A percentile compares a stretch with the other conserved stretches of the same genome.
phyloP scores from a whole-genome alignment of 2,113 vertebrate species.

The Mustela lutreola region DNA sequence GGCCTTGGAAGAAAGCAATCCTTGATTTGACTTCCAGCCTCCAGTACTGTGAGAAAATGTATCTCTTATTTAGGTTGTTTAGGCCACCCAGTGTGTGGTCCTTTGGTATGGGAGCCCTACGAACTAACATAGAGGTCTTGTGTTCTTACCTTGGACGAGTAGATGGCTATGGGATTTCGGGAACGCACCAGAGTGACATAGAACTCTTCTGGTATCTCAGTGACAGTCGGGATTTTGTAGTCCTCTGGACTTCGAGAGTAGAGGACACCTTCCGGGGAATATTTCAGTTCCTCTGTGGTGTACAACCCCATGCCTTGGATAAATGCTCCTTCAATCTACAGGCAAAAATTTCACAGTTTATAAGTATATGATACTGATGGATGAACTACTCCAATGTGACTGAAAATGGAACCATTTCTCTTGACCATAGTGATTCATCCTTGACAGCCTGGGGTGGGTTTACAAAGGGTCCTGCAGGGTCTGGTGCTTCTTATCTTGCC shows the following conservation, averaged over 20 bases:
- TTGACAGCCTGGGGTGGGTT: neutral
- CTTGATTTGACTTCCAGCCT: neutral
- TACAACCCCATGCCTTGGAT: constrained; percentile 92
- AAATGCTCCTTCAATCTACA: constrained; percentile 92
- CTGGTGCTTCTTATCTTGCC: neutral
- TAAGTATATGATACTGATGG: neutral
- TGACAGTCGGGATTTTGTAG: constrained; percentile 92
- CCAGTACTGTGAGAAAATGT: neutral
- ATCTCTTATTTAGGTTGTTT: neutral
- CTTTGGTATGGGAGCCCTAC: neutral
- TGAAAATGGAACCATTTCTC: neutral
- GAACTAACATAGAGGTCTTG: rapidly evolving
- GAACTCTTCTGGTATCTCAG: constrained; percentile 91
- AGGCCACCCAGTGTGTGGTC: neutral
- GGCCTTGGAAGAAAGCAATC: neutral
- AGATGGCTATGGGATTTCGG: constrained; percentile 90
- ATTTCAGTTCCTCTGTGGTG: constrained; percentile 92
- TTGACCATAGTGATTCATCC: neutral
- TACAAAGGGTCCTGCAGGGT: neutral
- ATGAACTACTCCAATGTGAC: neutral
- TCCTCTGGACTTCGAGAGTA: constrained; percentile 90
- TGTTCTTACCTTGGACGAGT: constrained; percentile 92
- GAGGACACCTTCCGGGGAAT: constrained; percentile 90
- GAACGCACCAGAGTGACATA: constrained; percentile 87
- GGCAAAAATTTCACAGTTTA: neutral